Conservation (phyloP, 2,888 invertebrate genomes). For the Malacosoma neustria region DNA sequence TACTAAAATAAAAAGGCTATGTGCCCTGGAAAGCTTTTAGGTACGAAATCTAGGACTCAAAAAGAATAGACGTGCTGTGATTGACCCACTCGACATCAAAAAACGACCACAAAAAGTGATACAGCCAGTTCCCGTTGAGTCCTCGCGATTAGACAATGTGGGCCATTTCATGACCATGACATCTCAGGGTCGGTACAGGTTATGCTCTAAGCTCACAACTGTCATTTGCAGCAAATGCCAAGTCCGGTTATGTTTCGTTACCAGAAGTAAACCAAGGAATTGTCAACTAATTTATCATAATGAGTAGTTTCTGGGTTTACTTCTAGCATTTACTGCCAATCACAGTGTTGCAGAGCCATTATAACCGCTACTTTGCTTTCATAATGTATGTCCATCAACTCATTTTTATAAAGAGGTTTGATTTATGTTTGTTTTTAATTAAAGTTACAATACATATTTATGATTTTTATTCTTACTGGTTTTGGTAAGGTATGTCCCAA, state of each 20-base stretch:
- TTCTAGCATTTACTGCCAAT: constrained; percentile 8
- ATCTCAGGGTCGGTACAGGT: constrained; percentile 9
- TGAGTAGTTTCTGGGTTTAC: constrained; percentile 10
- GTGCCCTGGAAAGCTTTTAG: constrained; percentile 9
- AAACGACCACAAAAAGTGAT: constrained; percentile 6
- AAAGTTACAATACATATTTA: constrained; percentile 8
- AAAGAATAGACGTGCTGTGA: constrained; percentile 10
- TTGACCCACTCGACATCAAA: constrained; percentile 6
- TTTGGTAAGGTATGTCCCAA: constrained; percentile 9
- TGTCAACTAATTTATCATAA: constrained; percentile 14
- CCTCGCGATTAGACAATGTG: constrained; percentile 11
- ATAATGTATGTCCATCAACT: constrained; percentile 6
- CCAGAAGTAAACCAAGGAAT: constrained; percentile 5
- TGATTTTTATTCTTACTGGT: constrained; percentile 3
- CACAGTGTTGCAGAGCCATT: constrained; percentile 7
- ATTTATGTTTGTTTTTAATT: constrained; percentile 8
- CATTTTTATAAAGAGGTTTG: constrained; percentile 6
- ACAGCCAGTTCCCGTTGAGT: constrained; percentile 6
- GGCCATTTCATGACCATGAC: constrained; percentile 12
- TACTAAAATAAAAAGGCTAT: constrained; percentile 8
- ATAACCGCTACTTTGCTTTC: constrained; percentile 6
- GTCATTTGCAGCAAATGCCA: constrained; percentile 13
- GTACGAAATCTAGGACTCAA: constrained; percentile 12
- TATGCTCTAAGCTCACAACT: constrained; percentile 7
- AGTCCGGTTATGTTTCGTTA: constrained; percentile 15